Percentiles rank a stretch among this genome's conserved stretches.
phyloP scores from a whole-genome alignment of 1,140 invertebrate species.

The Galendromus occidentalis region DNA sequence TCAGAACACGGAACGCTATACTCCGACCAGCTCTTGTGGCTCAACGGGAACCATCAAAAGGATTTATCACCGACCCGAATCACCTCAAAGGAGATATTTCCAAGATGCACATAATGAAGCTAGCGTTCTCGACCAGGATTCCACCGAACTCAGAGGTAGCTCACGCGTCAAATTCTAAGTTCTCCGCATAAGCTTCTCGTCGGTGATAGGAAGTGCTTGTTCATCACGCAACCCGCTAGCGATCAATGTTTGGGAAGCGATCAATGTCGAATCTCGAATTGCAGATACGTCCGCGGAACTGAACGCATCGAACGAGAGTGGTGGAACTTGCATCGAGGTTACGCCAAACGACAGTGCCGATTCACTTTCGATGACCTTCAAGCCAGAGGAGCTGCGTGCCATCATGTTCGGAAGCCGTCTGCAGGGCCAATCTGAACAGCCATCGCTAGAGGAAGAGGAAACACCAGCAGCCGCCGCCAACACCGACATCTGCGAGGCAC shows the following conservation, averaged over 20 bases:
- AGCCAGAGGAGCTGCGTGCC: neutral
- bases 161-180: too few species aligned
- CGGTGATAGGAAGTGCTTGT: too few species aligned
- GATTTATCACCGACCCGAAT: neutral
- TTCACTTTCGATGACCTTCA: conserved; percentile 9
- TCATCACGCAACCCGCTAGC: too few species aligned
- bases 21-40: conserved; percentile 5
- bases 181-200: too few species aligned
- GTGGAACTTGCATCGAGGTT: conserved; percentile 5
- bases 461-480: neutral
- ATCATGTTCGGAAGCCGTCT: neutral
- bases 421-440: too few species aligned
- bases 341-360: conserved; percentile 11
- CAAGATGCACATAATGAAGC: neutral
- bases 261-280: too few species aligned
- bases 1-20: conserved; percentile 4
- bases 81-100: neutral
- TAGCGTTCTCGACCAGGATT: conserved; percentile 12
- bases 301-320: conserved; percentile 7
- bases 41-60: neutral
- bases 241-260: too few species aligned
- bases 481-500: neutral
- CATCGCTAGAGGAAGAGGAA: neutral
- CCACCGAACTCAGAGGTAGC: neutral
- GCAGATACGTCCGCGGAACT: neutral